Conservation (phyloP, 1,140 invertebrate genomes). For the Myzus persicae region DNA sequence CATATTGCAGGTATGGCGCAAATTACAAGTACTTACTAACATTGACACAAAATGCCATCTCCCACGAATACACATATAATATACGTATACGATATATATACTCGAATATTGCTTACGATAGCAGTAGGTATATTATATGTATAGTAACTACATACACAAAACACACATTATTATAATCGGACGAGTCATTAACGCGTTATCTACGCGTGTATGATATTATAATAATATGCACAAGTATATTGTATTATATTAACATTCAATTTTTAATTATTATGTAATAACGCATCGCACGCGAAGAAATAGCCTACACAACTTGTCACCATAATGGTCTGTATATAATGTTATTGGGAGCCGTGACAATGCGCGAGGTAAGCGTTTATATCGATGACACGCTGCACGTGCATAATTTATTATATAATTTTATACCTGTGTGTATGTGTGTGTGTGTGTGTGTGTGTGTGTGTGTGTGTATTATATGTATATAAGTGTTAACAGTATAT, state of each 20-base stretch:
- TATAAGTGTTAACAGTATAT: not conserved
- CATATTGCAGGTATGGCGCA: too few relatives aligned
- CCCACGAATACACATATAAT: too few relatives aligned
- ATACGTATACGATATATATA: too few relatives aligned
- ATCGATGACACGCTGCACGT: not conserved
- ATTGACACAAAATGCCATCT: too few relatives aligned
- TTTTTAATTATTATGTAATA: not conserved
- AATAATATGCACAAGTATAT: not conserved
- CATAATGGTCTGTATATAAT: too few relatives aligned
- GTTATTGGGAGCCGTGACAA: not conserved
- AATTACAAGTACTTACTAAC: too few relatives aligned
- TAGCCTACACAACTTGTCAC: not conserved
- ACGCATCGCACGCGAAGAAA: not conserved
- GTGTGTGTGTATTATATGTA: not conserved
- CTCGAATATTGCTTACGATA: not conserved
- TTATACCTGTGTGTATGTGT: not conserved
- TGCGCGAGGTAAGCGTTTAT: constrained; percentile 11
- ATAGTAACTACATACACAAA: not conserved
- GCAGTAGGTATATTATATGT: not conserved
- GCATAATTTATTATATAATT: not conserved
- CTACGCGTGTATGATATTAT: not conserved
- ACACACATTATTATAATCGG: not conserved
- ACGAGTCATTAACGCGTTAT: not conserved
- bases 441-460: not conserved
- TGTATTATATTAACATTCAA: not conserved